phyloP scores from a whole-genome alignment of 2,888 invertebrate genomes.

The Callyntrura guangdongensis region DNA sequence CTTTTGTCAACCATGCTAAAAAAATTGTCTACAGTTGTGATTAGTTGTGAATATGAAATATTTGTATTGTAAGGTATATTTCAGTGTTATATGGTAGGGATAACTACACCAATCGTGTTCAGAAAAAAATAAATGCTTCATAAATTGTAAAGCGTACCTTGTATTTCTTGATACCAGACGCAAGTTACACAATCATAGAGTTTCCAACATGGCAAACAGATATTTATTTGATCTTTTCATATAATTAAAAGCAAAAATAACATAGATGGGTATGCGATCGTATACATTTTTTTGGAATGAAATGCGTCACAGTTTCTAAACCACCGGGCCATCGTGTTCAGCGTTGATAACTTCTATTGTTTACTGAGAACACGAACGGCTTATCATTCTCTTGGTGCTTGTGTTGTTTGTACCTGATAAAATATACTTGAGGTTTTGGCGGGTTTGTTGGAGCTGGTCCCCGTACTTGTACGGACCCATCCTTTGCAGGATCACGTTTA shows the following conservation, averaged over 20 bases:
- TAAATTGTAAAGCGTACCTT: no score
- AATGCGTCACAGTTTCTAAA: not conserved
- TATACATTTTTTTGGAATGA: not conserved
- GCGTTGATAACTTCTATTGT: slow-evolving; percentile 11
- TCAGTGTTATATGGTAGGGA: no score
- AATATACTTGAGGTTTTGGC: slow-evolving; percentile 65
- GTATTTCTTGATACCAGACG: no score
- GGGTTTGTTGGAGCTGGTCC: slow-evolving; percentile 56
- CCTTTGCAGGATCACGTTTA: slow-evolving; percentile 24
- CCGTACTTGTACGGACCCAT: slow-evolving; percentile 38
- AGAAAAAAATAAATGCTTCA: no score
- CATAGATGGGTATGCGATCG: not conserved
- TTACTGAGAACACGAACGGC: not conserved
- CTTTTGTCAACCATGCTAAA: no score
- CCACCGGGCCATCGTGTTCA: not conserved
- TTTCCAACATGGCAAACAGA: no score
- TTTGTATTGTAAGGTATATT: no score
- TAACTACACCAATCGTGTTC: no score
- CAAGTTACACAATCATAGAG: no score
- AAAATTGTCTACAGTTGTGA: no score
- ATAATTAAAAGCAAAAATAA: not conserved
- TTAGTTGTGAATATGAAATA: no score
- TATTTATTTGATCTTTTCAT: no score
- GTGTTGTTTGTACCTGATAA: slow-evolving; percentile 66
- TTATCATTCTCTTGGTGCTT: slow-evolving; percentile 40